Base-by-base conservation (phyloP, 2,888 invertebrate species). In the Drymonia ruficornis region DNA sequence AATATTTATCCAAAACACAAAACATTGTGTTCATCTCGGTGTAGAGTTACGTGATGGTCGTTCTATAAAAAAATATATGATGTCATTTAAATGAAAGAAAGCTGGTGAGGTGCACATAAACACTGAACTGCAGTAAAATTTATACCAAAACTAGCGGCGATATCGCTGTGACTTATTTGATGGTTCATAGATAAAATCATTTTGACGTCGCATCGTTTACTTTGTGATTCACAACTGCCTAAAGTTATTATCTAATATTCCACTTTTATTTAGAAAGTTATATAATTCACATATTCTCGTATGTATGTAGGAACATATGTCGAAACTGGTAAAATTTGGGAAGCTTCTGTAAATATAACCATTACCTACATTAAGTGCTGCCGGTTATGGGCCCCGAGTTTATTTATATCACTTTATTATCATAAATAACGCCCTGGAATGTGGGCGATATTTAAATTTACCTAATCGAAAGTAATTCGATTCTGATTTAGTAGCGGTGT, bases 31-130 rank as follows among this genome's bases (percentile, higher is more conserved):
- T 55, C 55, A 53, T 56, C 61, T 52, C 50, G 55, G 45, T 66
- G 59, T 60, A 49, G 52, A 46, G 61, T 80, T 78, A 76, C 71
- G 72, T 72, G 64, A 75, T 56, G 50, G 40, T 58, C 54, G 53
- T 55, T 57, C 58, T 56, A 69, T 62, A 60, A 53, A 52, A 49
- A 45, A 60, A 64, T 72, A 64, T 72, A 70, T 69, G 64, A 69
- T 68, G 53, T 63, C 63, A 67, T 67, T 46, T 67, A 63, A 43
- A 59, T 60, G 53, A 56, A 70, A 66, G 72, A 74, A 74, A 76
- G 67, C 59, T 61, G 13, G 46, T 11, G 23, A 34, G 18, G 8
- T 11, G 45, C 40, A 47, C 51, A 49, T 48, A 15, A 56, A 50
- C 46, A 46, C 13, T 53, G 49, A 31, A 56, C 52, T 51, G 52